These are phyloP conservation scores for Daboia siamensis DNA, from an alignment of 2,113 vertebrate genomes.

Conservation along the genomic window DNA sequence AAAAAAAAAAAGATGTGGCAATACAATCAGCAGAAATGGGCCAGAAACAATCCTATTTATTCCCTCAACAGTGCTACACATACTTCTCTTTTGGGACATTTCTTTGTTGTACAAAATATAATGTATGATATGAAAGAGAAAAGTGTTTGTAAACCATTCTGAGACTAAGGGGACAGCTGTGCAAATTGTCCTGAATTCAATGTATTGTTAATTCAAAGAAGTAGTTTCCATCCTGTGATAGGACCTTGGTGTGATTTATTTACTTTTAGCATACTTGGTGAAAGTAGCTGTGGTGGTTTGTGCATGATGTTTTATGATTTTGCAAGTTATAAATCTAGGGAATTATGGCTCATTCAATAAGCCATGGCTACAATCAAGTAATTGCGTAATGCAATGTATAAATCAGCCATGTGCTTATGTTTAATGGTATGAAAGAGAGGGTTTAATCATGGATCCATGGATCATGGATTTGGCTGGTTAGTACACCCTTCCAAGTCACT, in stretches of 20 bases:
- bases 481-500: neutral
- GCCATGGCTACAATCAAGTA: neutral
- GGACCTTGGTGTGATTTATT: neutral
- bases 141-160: neutral
- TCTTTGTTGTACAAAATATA: neutral
- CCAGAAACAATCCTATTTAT: neutral
- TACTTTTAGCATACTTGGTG: neutral
- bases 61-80: neutral
- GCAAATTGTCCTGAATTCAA: neutral
- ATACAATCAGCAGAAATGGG: neutral
- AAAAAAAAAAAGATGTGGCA: neutral
- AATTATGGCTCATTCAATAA: neutral
- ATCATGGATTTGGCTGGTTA: neutral
- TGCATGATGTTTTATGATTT: neutral
- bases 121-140: neutral
- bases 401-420: neutral
- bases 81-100: neutral
- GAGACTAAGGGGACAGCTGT: neutral
- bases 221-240: neutral
- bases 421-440: neutral
- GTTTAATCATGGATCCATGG: neutral
- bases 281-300: neutral
- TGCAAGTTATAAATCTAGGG: neutral
- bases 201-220: neutral
- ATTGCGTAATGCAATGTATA: neutral